A percentile compares a stretch with the other conserved stretches of the same genome.
These are phyloP conservation scores for Zoanthus solanderi DNA, from an alignment of 92 coral and sea anemone species.

Conservation along the genomic window DNA sequence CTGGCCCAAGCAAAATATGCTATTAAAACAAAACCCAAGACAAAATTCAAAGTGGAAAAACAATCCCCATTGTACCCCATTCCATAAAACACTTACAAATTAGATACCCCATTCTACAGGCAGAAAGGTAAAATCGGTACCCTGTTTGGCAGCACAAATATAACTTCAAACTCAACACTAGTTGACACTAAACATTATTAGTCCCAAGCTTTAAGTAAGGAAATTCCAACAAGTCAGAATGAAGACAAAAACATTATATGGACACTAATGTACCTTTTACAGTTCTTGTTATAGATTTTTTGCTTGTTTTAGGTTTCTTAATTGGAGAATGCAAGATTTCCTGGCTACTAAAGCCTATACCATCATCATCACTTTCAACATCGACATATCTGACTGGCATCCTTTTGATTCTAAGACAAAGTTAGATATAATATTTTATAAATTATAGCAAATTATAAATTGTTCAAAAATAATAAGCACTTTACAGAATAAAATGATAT, in stretches of 20 bases:
- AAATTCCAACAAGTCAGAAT: not conserved
- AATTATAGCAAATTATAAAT: no score
- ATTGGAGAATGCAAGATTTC: constrained; percentile 46
- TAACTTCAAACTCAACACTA: no score
- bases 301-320: constrained; percentile 56
- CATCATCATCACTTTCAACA: constrained; percentile 64
- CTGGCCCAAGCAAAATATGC: no score
- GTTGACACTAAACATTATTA: not conserved
- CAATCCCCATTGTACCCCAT: no score
- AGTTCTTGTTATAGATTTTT: constrained; percentile 32
- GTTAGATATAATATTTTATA: not conserved
- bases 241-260: not conserved
- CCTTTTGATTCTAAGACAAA: constrained; percentile 57
- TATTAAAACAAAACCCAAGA: no score
- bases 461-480: no score
- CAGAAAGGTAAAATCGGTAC: no score
- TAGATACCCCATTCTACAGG: no score
- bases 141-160: no score
- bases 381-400: constrained; percentile 72
- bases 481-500: no score
- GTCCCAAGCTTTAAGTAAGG: not conserved
- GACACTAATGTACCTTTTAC: constrained; percentile 8
- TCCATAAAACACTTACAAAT: no score
- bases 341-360: constrained; percentile 34
- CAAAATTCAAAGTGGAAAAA: no score